phyloP scores from a whole-genome alignment of 2,888 invertebrate species.

The Aleiodes leptofemur region DNA sequence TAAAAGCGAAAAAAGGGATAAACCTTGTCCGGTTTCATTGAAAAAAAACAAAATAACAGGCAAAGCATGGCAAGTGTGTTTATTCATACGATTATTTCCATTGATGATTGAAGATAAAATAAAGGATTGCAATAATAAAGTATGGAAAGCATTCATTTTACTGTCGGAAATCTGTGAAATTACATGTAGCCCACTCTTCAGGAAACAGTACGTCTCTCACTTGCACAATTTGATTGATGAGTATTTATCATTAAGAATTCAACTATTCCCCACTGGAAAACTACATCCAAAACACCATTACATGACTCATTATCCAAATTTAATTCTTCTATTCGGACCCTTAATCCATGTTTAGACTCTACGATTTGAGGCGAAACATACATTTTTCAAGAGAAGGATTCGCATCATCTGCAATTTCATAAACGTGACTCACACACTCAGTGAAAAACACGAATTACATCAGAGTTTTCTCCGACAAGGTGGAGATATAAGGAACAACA shows the following conservation, averaged over 20 bases:
- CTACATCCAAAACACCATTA: slow-evolving; percentile 53
- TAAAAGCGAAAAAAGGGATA: slow-evolving; percentile 37
- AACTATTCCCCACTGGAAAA: slow-evolving; percentile 18
- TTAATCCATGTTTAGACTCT: slow-evolving; percentile 52
- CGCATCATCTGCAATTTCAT: slow-evolving; percentile 50
- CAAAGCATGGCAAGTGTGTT: slow-evolving; percentile 44
- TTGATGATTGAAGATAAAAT: slow-evolving; percentile 42
- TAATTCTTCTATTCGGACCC: slow-evolving; percentile 51
- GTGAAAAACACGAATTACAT: slow-evolving; percentile 48
- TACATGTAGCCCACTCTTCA: slow-evolving; percentile 52
- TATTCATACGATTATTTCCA: slow-evolving; percentile 43
- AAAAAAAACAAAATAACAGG: slow-evolving; percentile 39
- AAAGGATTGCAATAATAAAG: slow-evolving; percentile 44
- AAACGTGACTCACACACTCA: slow-evolving; percentile 48
- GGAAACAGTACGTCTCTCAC: slow-evolving; percentile 40
- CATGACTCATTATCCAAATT: slow-evolving; percentile 44
- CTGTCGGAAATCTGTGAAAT: slow-evolving; percentile 57
- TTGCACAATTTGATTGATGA: slow-evolving; percentile 42
- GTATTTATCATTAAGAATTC: slow-evolving; percentile 45
- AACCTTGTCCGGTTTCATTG: slow-evolving; percentile 24
- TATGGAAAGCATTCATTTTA: slow-evolving; percentile 51
- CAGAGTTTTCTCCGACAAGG: slow-evolving; percentile 47
- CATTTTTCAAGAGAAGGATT: slow-evolving; percentile 54
- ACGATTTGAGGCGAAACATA: slow-evolving; percentile 57
- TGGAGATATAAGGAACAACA: slow-evolving; percentile 36